Percentiles rank a stretch among this genome's conserved stretches.
Conservation (phyloP, 2,888 invertebrate genomes). For the Dasypolia templi region DNA sequence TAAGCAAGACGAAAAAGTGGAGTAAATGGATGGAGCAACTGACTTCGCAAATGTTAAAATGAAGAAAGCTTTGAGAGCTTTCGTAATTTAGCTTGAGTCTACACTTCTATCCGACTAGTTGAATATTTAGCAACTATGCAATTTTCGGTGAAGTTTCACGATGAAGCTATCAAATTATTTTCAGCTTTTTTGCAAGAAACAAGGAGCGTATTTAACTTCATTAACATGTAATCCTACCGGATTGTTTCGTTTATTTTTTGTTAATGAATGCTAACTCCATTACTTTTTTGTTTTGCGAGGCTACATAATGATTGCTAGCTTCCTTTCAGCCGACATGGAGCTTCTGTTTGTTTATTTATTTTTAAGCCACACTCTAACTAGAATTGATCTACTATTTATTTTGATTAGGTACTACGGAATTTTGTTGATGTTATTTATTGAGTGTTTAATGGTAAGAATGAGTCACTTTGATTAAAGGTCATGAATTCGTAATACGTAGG, state of each 20-base stretch:
- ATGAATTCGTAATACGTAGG: not conserved
- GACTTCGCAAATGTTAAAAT: conserved; percentile 52
- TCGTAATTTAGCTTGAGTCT: conserved; percentile 52
- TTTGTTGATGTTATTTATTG: conserved; percentile 49
- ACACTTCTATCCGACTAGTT: conserved; percentile 46
- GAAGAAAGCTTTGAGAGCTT: conserved; percentile 51
- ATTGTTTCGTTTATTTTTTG: conserved; percentile 43
- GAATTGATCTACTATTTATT: conserved; percentile 47
- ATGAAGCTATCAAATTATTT: conserved; percentile 49
- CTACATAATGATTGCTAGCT: conserved; percentile 41
- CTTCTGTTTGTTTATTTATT: conserved; percentile 58
- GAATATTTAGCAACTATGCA: conserved; percentile 62
- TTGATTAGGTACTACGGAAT: conserved; percentile 46
- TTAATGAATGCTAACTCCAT: conserved; percentile 54
- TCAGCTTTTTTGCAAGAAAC: conserved; percentile 24
- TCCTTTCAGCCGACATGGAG: conserved; percentile 44
- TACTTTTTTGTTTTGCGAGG: conserved; percentile 50
- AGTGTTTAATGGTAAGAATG: conserved; percentile 28
- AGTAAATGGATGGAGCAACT: conserved; percentile 49
- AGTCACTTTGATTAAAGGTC: conserved; percentile 26
- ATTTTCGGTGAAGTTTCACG: conserved; percentile 48
- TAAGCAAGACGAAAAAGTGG: conserved; percentile 24
- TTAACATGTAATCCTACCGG: conserved; percentile 46
- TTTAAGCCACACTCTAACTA: conserved; percentile 29
- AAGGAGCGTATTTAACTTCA: conserved; percentile 29